Base-by-base conservation (phyloP, 92 coral and sea anemone genomes). In the Diadumene lineata region DNA sequence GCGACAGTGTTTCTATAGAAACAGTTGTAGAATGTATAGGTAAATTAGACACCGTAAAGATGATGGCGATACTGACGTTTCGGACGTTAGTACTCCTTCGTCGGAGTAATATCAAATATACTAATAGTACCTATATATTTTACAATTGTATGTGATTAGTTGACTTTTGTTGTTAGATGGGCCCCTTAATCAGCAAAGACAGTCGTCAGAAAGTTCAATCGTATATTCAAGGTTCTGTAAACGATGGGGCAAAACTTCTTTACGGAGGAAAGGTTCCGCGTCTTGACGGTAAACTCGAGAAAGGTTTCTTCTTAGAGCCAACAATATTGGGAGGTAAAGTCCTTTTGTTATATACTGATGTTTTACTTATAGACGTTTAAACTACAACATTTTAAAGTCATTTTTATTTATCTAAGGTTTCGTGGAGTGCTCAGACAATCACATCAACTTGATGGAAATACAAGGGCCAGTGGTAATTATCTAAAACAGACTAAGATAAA, bases 401-500 rank as follows among this genome's bases (percentile, higher is more conserved):
- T n/a, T n/a, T n/a, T n/a, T n/a, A n/a, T n/a, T n/a, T n/a, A n/a
- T n/a, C n/a, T n/a, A 50, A 85, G 90, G 86, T 50, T 85, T 85
- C 64, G 55, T 63, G 21, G 50, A 73, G 24, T 34, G 79, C 33
- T 34, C 29, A 2, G 50, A 69, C 50, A 76, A 70, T 66, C 79
- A 79, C 8, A 85, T 85, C 31, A 85, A 85, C 86, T 34, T 64
- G 9, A 24, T 85, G 82, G 86, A 85, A 56, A 86, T 85, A 28
- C 86, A 75, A 46, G 90, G 90, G 56, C 90, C 90, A 29, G 90
- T 85, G 86, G 90, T 85, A 79, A 81, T n/a, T n/a, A n/a, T n/a
- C n/a, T n/a, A n/a, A n/a, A n/a, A n/a, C n/a, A n/a, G n/a, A n/a
- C n/a, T n/a, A n/a, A n/a, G n/a, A n/a, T n/a, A n/a, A n/a, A n/a